Evolutionary conservation across 2,888 invertebrate genomes (phyloP).

Genomic region (Eueremaeus valkanovi): DNA sequence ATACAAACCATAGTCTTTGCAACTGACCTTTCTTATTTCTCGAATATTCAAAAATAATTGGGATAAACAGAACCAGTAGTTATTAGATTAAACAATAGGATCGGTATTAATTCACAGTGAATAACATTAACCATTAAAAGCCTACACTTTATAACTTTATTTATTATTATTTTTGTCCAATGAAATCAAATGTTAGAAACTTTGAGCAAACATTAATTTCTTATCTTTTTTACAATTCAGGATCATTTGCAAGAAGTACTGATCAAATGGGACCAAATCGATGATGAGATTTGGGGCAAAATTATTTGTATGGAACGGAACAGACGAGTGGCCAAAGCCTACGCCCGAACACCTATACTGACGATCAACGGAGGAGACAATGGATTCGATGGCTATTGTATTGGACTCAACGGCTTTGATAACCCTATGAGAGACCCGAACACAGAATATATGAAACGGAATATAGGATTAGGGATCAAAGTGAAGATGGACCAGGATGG

Average conservation of each 20-base stretch:
- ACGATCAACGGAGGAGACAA: constrained; percentile 93
- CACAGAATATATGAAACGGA: constrained; percentile 86
- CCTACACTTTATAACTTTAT: no score
- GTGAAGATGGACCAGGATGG: constrained; percentile 86
- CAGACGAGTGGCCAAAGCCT: constrained; percentile 92
- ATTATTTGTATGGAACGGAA: constrained; percentile 95
- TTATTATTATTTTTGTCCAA: no score
- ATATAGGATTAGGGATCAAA: constrained; percentile 83
- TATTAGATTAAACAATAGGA: no score
- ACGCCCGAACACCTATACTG: constrained; percentile 89
- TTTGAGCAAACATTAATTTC: no score
- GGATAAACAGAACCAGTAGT: no score
- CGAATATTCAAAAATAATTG: no score
- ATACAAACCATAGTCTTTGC: no score
- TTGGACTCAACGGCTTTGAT: constrained; percentile 92
- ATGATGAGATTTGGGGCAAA: constrained; percentile 98
- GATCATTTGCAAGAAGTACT: constrained; percentile 95
- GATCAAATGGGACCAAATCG: constrained; percentile 94
- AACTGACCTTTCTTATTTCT: no score
- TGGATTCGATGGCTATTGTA: constrained; percentile 95
- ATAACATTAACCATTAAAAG: no score
- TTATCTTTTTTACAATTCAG: constrained; percentile 59
- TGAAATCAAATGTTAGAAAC: no score
- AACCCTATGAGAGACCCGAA: constrained; percentile 89
- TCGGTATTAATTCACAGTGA: no score